A percentile compares a stretch with the other conserved stretches of the same genome.
Conservation (phyloP, 2,888 invertebrate genomes). For the Ophioninae sp. region DNA sequence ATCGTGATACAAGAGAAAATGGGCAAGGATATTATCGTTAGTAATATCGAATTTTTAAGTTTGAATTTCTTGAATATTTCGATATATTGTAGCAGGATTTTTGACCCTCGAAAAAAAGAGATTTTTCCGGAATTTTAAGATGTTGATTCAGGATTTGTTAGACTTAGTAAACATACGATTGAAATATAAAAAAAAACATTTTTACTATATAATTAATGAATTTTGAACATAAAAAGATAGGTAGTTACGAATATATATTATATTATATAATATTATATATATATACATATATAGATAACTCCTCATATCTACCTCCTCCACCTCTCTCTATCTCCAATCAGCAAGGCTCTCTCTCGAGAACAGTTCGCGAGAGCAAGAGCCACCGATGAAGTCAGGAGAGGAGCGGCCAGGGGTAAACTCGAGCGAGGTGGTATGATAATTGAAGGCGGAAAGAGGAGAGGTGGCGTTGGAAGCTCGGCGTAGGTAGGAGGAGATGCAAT, state of each 20-base stretch:
- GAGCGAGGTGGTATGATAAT: constrained; percentile 71
- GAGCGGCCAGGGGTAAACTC: constrained; percentile 58
- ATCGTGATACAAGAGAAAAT: neutral
- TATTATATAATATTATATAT: no score
- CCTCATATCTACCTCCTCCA: constrained; percentile 59
- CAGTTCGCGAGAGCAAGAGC: constrained; percentile 61
- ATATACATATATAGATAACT: neutral
- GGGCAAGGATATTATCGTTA: neutral
- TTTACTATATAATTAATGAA: no score
- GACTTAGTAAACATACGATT: no score
- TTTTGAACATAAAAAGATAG: no score
- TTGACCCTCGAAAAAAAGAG: no score
- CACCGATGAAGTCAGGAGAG: constrained; percentile 52
- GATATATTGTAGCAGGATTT: no score
- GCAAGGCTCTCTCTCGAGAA: constrained; percentile 25
- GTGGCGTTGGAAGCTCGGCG: constrained; percentile 54
- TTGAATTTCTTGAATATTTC: no score
- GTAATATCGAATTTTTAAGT: no score
- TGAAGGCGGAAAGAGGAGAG: constrained; percentile 70
- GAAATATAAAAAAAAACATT: no score
- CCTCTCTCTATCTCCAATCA: constrained; percentile 28
- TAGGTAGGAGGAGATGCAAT: constrained; percentile 64
- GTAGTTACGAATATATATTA: no score
- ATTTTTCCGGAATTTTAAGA: no score
- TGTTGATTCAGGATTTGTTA: no score